Base-by-base conservation (phyloP, 1,140 invertebrate genomes). In the Trichonephila inaurata region DNA sequence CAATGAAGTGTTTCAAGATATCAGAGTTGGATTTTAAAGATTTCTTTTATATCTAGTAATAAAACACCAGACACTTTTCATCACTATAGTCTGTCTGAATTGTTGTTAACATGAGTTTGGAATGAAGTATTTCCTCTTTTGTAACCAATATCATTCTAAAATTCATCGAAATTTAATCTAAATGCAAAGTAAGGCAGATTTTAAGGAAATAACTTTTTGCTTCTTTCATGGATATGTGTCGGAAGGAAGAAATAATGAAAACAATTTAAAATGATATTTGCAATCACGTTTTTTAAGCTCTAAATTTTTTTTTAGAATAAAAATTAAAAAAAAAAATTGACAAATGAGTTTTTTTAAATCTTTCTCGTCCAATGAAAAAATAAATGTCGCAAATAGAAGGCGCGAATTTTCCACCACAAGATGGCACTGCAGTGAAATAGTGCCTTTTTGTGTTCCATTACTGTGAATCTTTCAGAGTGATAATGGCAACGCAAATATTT, bases 151-250 rank as follows among this genome's bases (percentile, higher is more conserved):
- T 28, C 21, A 0, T 69, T 69, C 10, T 69, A 12, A 10, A 10
- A 14, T 69, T 51, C 51, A 51, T 14, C 24, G n/a, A 28, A 28
- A 69, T 69, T 28, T 69, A 69, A n/a, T 69, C 7, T 69, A 69
- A 69, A 69, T 69, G 66, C 24, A 28, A 69, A 28, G n/a, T 14
- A 69, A 16, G 2, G 10, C 21, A 69, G 0, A 28, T 2, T 12
- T 24, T 69, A 12, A 1, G 24, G n/a, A 12, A n/a, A 1, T 0
- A 69, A 10, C 14, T 12, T 12, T 69, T 28, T 24, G n/a, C 19
- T 69, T n/a, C 0, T 3, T 12, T 12, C 10, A 24, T 0, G 0
- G 10, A 8, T 12, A 0, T n/a, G n/a, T 24, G 24, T 3, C 10
- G 16, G 16, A 40, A 33, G 18, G 40, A 77, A 2, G 6, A 7